Base-by-base conservation (phyloP, 2,888 invertebrate species). In the Amphipyra berbera region DNA sequence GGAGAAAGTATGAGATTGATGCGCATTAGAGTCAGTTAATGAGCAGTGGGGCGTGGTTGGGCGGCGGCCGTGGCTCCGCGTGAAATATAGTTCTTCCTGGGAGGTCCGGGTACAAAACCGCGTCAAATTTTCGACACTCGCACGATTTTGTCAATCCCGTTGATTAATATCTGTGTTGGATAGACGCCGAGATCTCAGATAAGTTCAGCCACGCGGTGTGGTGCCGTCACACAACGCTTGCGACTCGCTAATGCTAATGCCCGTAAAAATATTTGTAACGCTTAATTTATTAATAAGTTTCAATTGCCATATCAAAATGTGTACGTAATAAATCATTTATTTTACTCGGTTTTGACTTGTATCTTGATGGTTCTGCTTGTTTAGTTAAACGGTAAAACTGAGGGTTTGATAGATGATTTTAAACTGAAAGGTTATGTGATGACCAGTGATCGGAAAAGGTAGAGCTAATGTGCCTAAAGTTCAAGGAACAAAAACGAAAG, bases 81-180 rank as follows among this genome's bases (percentile, higher is more conserved):
- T 93, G 93, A 94, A 91, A 92, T 93, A 94, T 94, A 84, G 90
- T 86, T 90, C 91, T 80, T 86, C 91, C 87, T 93, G 94, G 93
- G 94, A 93, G 94, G 94, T 94, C 94, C 83, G 81, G 82, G 83
- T 82, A 85, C 82, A 67, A 78, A 77, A 79, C 86, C 84, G 86
- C 88, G 87, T 89, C 91, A 90, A 83, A 93, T 91, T 93, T 93
- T 94, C 93, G 93, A 93, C 94, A 94, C 93, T 90, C 82, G 90
- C 91, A 93, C 90, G 92, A 93, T 93, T 94, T 93, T 94, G 94
- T 93, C 93, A 92, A 93, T 88, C 86, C 76, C 68, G 80, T 84
- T 92, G 93, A 93, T 94, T 90, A 88, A 93, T 94, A 91, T 93
- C 91, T 88, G 81, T 76, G 82, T 85, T 84, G 76, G 74, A 80